Evolutionary conservation across 1,140 invertebrate species (phyloP), one percentile per base, ranked within the genome.

Genomic region (Drosophila dunni): DNA sequence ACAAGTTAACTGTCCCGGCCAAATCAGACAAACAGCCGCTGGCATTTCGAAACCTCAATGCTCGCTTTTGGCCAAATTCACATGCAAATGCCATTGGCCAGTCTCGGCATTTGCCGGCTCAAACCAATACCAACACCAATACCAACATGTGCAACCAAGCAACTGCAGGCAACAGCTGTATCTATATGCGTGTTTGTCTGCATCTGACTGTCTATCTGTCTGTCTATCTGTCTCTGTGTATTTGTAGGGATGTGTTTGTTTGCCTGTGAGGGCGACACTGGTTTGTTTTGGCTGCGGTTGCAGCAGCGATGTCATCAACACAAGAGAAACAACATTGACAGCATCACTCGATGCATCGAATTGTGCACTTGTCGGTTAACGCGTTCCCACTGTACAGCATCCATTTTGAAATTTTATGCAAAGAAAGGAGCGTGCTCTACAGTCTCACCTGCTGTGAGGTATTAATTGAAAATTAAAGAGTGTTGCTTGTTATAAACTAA

Each of bases 271-370:
- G 38, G 42, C 58, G 69, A 60, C 58, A 29, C 20, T 50, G 79
- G 68, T 67, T 77, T 82, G 83, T 89, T 88, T 88, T 79, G 84
- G 60, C 84, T 88, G 83, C 51, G 83, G 83, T 80, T 79, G 54
- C 48, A 73, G 58, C 60, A 50, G 54, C 65, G 70, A 51, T 56
- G 70, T 67, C 57, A 73, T 51, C 42, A 58, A 67, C 65, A 50
- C 45, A 66, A 73, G 61, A 46, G 17, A 29, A 38, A 50, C 44
- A 70, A 64, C 69, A 77, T 50, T 70, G 54, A 63, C 60, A 83
- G 29, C 68, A 46, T 20, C 53, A 71, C 42, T 78, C 29, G 24
- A 61, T 57, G 48, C 66, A 62, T 36, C 45, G 44, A 74, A 34
- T 74, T 74, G 65, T 56, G 34, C 42, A 62, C 34, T 50, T 61